Percentiles rank a stretch among this genome's conserved stretches.
Conservation (phyloP, 1,140 invertebrate species). For the Lepidurus couesii region DNA sequence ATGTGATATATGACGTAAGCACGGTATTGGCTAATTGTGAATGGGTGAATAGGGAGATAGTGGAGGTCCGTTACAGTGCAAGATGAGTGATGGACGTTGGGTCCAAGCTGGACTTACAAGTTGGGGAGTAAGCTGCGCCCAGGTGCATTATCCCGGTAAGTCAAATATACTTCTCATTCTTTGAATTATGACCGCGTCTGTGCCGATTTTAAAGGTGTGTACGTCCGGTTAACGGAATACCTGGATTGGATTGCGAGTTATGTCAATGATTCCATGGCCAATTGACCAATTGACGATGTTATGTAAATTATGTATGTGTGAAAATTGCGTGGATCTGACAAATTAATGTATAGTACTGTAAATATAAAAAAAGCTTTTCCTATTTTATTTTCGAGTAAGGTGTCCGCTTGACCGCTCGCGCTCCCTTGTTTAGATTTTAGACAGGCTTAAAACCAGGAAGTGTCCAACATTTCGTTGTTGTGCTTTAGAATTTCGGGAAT, state of each 20-base stretch:
- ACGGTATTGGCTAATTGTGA: background rate
- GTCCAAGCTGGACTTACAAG: constrained; percentile 37
- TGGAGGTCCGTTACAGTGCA: constrained; percentile 36
- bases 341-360: too few species aligned
- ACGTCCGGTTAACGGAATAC: background rate
- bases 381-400: too few species aligned
- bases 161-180: background rate
- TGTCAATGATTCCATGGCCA: background rate
- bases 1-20: too few species aligned
- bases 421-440: too few species aligned
- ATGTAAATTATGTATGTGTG: background rate
- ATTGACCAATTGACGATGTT: background rate
- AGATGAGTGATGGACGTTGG: constrained; percentile 35
- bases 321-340: too few species aligned
- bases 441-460: too few species aligned
- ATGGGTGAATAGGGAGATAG: constrained; percentile 34
- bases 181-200: background rate
- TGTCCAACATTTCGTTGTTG: too few species aligned
- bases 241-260: background rate
- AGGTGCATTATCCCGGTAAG: background rate
- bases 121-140: constrained; percentile 32
- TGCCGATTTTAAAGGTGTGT: background rate
- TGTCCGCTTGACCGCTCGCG: too few species aligned
- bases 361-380: too few species aligned
- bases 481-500: too few species aligned